Evolutionary conservation across 2,113 vertebrate genomes (phyloP).

Genomic region (Brienomyrus longianalis): DNA sequence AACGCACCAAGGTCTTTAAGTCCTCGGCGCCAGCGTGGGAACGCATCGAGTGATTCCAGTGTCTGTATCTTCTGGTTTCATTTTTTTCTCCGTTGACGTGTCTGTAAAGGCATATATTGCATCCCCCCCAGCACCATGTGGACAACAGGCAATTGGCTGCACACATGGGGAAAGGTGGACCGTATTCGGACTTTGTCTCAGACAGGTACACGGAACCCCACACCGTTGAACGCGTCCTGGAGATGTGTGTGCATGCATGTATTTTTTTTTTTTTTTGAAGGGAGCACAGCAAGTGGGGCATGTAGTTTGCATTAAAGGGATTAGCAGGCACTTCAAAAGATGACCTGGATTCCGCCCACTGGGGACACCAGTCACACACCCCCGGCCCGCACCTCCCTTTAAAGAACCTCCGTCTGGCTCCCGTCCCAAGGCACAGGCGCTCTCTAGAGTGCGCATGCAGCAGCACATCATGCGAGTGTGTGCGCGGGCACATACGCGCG

Average conservation of each 20-base stretch:
- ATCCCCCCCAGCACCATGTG: background rate
- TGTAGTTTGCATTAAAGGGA: slow-evolving; percentile 77
- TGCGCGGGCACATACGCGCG: background rate
- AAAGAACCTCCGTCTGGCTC: slow-evolving; percentile 58
- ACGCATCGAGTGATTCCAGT: too few relatives aligned
- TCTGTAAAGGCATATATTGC: background rate
- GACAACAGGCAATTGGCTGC: background rate
- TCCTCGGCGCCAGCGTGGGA: slow-evolving; percentile 41
- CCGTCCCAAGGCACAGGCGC: slow-evolving; percentile 49
- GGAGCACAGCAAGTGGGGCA: slow-evolving; percentile 69
- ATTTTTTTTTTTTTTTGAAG: slow-evolving; percentile 48
- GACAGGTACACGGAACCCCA: slow-evolving; percentile 21
- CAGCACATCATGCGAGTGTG: background rate
- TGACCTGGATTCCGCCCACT: slow-evolving; percentile 73
- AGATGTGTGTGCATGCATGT: slow-evolving; percentile 53
- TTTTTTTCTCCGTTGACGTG: background rate
- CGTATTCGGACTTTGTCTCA: background rate
- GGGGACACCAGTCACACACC: slow-evolving; percentile 71
- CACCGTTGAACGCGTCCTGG: slow-evolving; percentile 61
- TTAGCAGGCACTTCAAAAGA: slow-evolving; percentile 77
- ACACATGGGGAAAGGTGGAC: background rate
- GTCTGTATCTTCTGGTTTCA: background rate
- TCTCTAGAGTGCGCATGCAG: slow-evolving; percentile 33
- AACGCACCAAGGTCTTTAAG: slow-evolving; percentile 59
- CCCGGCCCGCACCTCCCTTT: slow-evolving; percentile 62